Evolutionary conservation across 1,140 invertebrate species (phyloP).

Genomic region (Micrasema minimum): DNA sequence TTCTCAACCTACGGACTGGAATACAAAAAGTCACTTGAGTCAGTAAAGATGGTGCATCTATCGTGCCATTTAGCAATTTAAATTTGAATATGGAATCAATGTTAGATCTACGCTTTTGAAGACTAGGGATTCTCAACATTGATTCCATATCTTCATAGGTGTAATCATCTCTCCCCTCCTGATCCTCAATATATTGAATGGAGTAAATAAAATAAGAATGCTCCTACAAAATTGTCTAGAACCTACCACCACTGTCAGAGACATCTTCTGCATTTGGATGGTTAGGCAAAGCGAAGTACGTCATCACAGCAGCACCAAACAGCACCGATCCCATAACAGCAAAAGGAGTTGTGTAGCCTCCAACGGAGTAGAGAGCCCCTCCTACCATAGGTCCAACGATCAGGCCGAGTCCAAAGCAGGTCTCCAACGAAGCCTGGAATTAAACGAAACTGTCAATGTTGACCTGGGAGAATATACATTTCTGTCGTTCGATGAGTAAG

Average conservation of each 20-base stretch:
- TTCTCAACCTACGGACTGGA: too few species aligned
- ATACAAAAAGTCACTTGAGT: too few species aligned
- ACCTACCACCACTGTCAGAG: constrained; percentile 70
- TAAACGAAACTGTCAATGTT: too few species aligned
- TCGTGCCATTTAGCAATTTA: too few species aligned
- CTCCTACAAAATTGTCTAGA: background rate
- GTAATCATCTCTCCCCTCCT: too few species aligned
- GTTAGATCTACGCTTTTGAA: too few species aligned
- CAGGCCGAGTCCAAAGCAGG: constrained; percentile 88
- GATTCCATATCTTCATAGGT: too few species aligned
- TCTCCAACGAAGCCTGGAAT: constrained; percentile 83
- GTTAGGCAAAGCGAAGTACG: constrained; percentile 77
- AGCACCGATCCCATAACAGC: constrained; percentile 82
- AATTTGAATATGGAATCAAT: too few species aligned
- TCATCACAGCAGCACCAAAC: constrained; percentile 80
- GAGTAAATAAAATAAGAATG: background rate
- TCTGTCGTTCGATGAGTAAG: too few species aligned
- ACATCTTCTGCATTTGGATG: constrained; percentile 69
- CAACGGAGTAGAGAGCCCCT: constrained; percentile 80
- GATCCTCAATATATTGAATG: background rate
- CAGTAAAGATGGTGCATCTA: too few species aligned
- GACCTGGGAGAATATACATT: too few species aligned
- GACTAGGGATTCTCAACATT: too few species aligned
- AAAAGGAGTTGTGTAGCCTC: constrained; percentile 90
- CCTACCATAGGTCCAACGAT: constrained; percentile 89